Evolutionary conservation across 2,797 vertebrate genomes (phyloP).

Genomic region (Crypturellus tataupa): DNA sequence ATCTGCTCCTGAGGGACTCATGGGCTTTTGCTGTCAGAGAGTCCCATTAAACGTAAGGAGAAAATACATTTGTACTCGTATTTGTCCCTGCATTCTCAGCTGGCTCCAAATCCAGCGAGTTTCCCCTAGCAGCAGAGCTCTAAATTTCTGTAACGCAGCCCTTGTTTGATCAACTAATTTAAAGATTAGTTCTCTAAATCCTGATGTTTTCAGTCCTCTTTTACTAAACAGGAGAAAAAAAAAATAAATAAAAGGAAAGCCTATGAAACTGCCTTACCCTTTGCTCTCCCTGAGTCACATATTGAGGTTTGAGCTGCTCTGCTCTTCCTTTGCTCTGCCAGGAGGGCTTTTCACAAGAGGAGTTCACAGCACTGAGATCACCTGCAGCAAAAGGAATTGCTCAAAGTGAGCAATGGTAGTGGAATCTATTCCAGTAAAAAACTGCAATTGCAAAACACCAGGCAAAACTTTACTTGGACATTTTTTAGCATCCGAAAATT

Average conservation of each 20-base stretch:
- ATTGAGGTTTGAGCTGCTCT: not conserved
- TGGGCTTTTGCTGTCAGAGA: conserved; percentile 66
- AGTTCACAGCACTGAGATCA: not conserved
- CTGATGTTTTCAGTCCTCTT: not conserved
- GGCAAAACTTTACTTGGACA: not conserved
- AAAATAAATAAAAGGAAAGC: not conserved
- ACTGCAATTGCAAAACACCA: not conserved
- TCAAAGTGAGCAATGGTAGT: conserved; percentile 13
- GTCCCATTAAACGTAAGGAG: conserved; percentile 79
- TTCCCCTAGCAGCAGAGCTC: conserved; percentile 48
- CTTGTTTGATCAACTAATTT: conserved; percentile 74
- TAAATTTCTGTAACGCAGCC: conserved; percentile 72
- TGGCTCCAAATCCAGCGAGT: conserved; percentile 16
- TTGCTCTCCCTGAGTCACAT: not conserved
- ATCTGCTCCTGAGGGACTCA: conserved; percentile 67
- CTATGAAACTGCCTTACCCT: not conserved
- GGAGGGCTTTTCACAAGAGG: not conserved
- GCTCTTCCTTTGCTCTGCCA: not conserved
- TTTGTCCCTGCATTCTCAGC: conserved; percentile 24
- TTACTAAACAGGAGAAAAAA: not conserved
- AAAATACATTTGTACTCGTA: conserved; percentile 3
- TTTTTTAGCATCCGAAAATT: conserved; percentile 27
- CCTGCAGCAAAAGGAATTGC: not conserved
- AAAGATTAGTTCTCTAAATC: not conserved
- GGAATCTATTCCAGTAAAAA: not conserved